phyloP scores from a whole-genome alignment of 2,797 vertebrate species.

The Odontamblyopus rebecca region DNA sequence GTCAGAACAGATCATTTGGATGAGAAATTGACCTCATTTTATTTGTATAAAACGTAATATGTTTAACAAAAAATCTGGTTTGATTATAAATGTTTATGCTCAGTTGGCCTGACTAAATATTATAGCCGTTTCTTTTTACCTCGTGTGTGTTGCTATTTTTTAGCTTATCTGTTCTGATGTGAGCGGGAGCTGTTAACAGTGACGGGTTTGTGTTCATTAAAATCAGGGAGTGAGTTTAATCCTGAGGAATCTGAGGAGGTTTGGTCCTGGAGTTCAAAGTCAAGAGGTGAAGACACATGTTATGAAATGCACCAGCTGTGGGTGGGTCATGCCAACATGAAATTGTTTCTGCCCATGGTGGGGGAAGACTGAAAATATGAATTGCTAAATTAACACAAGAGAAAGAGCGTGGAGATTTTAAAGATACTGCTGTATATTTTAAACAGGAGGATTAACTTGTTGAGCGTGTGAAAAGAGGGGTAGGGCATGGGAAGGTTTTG shows the following conservation, averaged over 20 bases:
- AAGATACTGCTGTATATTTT: neutral
- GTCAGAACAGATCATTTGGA: neutral
- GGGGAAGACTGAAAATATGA: neutral
- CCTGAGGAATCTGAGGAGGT: neutral
- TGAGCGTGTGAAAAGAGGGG: too few species aligned
- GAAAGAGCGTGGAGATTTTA: neutral
- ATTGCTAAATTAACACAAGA: neutral
- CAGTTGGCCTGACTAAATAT: neutral
- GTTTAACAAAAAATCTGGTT: neutral
- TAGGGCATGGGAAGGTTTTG: too few species aligned
- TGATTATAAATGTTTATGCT: neutral
- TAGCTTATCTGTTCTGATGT: conserved; percentile 23
- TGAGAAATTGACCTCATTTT: too few species aligned
- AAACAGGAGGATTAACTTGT: too few species aligned
- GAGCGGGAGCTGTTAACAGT: conserved; percentile 31
- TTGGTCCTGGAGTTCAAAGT: conserved; percentile 15
- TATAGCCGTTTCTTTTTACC: neutral
- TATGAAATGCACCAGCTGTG: conserved; percentile 25
- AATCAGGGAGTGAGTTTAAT: conserved; percentile 16
- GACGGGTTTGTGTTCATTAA: conserved; percentile 18
- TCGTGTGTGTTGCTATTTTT: neutral
- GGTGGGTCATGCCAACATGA: neutral
- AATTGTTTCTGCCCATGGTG: conserved; percentile 7
- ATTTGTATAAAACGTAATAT: neutral
- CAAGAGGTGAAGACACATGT: neutral